Evolutionary conservation across 2,888 invertebrate genomes (phyloP).

Genomic region (Drosophila acutilabella): DNA sequence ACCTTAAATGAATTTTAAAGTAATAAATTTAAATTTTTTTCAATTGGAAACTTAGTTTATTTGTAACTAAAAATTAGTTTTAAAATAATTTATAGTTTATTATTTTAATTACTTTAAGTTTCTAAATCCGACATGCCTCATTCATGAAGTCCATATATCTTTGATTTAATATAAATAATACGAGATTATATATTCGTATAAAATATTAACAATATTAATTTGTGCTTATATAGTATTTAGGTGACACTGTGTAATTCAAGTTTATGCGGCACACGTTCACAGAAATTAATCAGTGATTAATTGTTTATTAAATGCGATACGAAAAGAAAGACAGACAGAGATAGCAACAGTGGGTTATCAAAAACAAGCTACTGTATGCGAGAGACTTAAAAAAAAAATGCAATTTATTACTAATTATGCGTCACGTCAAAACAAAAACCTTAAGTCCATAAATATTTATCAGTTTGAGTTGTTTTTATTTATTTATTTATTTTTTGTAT

Average conservation of each 20-base stretch:
- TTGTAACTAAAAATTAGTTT: too few species aligned
- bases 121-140: too few species aligned
- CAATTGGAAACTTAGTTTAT: too few species aligned
- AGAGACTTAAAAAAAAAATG: constrained; percentile 35
- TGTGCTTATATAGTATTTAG: too few species aligned
- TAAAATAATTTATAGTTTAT: too few species aligned
- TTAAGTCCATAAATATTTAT: constrained; percentile 72
- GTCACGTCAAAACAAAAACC: constrained; percentile 69
- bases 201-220: too few species aligned
- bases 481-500: constrained; percentile 14
- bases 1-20: neutral
- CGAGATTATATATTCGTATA: too few species aligned
- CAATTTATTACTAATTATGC: constrained; percentile 72
- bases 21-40: too few species aligned
- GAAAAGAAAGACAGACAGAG: neutral
- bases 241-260: neutral
- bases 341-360: neutral
- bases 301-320: constrained; percentile 51
- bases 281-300: constrained; percentile 72
- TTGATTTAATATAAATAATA: too few species aligned
- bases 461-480: constrained; percentile 41
- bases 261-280: constrained; percentile 50
- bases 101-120: too few species aligned
- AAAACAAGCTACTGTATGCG: constrained; percentile 58
- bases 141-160: too few species aligned